Evolutionary conservation across 2,113 vertebrate genomes (phyloP).

Genomic region (Lampris incognitus): DNA sequence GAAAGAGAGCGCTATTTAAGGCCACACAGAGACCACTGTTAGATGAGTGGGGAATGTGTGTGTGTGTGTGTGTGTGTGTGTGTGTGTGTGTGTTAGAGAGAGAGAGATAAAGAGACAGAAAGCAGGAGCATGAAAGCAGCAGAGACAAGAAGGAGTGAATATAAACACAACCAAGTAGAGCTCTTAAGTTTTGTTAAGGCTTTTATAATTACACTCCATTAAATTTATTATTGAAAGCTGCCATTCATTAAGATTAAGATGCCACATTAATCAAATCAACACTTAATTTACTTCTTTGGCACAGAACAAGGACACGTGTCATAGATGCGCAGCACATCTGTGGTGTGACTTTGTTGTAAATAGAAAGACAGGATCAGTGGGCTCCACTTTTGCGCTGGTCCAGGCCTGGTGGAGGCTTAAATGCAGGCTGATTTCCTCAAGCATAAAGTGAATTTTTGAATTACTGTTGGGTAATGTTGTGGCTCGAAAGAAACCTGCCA

Average conservation of each 20-base stretch:
- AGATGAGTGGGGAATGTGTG: slow-evolving; percentile 15
- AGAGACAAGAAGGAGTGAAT: not conserved
- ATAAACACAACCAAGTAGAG: not conserved
- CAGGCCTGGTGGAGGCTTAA: no score
- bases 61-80: not conserved
- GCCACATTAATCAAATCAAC: not conserved
- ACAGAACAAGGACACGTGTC: not conserved
- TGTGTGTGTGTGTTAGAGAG: not conserved
- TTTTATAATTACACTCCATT: slow-evolving; percentile 1
- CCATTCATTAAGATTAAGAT: not conserved
- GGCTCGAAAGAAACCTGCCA: no score
- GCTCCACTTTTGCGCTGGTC: no score
- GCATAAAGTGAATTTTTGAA: no score
- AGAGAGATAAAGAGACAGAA: not conserved
- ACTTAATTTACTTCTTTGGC: not conserved
- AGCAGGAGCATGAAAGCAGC: not conserved
- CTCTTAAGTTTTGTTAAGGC: not conserved
- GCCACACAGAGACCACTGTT: slow-evolving; percentile 33
- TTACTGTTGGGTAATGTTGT: no score
- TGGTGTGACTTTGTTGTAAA: no score
- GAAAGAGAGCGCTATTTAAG: slow-evolving; percentile 66
- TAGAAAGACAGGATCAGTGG: no score
- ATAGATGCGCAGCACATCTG: no score
- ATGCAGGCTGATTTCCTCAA: no score
- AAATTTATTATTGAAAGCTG: slow-evolving; percentile 1